phyloP scores from a whole-genome alignment of 1,140 invertebrate species.

The Trinorchestia longiramus region DNA sequence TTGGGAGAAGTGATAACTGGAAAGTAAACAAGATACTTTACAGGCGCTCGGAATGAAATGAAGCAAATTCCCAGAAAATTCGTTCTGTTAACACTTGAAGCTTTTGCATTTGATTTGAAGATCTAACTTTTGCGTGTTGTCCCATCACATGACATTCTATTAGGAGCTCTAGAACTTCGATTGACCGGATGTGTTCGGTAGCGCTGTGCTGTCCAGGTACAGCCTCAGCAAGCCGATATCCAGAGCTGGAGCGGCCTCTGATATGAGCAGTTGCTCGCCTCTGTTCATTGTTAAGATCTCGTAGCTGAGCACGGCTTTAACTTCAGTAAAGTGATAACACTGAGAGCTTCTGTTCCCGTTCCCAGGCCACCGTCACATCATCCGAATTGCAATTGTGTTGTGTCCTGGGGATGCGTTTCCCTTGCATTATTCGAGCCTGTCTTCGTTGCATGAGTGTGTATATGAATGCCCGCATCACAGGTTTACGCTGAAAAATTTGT shows the following conservation, averaged over 20 bases:
- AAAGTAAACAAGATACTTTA: not conserved
- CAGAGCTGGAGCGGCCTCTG: not conserved
- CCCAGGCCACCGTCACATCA: not conserved
- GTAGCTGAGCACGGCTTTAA: not conserved
- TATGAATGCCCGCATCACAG: not conserved
- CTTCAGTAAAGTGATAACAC: conserved; percentile 8
- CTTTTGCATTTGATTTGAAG: not conserved
- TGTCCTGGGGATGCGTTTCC: too few species aligned
- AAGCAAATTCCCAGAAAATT: not conserved
- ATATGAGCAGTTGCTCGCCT: not conserved
- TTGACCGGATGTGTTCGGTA: not conserved
- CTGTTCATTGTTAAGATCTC: not conserved
- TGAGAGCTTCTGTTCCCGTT: conserved; percentile 30
- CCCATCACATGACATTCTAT: not conserved
- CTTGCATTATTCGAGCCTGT: not conserved
- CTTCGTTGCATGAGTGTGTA: not conserved
- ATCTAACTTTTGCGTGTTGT: not conserved
- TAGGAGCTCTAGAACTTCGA: not conserved
- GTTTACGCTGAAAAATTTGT: not conserved
- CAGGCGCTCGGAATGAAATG: too few species aligned
- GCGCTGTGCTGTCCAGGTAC: not conserved
- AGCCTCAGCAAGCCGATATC: not conserved
- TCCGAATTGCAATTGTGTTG: too few species aligned
- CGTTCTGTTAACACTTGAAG: not conserved
- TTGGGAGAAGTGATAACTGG: not conserved